Conservation (phyloP, 2,113 vertebrate genomes). For the Phalacrocorax brasilianus region DNA sequence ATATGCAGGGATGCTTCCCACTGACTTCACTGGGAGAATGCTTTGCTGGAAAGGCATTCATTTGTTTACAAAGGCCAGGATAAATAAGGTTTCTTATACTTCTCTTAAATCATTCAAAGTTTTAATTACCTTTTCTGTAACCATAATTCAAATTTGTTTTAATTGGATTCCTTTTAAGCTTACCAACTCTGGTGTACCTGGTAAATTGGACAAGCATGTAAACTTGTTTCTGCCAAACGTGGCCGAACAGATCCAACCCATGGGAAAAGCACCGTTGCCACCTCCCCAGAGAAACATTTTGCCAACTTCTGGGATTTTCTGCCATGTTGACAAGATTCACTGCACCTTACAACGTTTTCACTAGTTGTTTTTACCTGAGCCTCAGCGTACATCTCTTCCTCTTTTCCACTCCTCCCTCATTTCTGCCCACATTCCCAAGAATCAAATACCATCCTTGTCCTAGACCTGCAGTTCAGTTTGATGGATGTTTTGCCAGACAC, state of each 20-base stretch:
- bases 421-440: neutral
- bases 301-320: neutral
- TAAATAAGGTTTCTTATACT: neutral
- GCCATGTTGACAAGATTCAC: neutral
- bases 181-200: neutral
- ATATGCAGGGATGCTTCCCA: neutral
- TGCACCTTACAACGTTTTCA: neutral
- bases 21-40: neutral
- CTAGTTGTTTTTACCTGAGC: neutral
- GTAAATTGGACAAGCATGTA: neutral
- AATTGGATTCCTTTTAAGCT: neutral
- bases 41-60: neutral
- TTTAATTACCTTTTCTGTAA: neutral
- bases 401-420: neutral
- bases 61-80: neutral
- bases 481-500: neutral
- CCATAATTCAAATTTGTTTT: neutral
- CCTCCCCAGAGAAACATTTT: neutral
- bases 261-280: neutral
- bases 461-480: neutral
- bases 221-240: neutral
- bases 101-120: neutral
- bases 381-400: neutral
- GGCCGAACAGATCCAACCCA: neutral
- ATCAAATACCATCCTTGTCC: neutral